These are phyloP conservation scores for Tetropium fuscum DNA, from an alignment of 2,888 invertebrate genomes.

Conservation along the genomic window DNA sequence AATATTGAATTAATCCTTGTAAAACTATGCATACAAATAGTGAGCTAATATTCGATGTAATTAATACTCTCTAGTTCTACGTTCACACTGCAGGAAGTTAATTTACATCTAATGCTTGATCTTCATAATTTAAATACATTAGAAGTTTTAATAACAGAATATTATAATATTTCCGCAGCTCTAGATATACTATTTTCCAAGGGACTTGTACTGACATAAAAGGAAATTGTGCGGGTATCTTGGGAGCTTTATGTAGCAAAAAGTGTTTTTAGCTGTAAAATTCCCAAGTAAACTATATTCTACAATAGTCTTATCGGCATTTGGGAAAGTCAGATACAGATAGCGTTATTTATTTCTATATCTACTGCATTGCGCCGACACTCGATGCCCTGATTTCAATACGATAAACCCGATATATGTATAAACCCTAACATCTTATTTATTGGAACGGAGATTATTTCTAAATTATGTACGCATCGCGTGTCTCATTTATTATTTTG, in stretches of 20 bases:
- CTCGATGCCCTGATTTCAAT: slow-evolving; percentile 36
- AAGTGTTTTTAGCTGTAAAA: slow-evolving; percentile 12
- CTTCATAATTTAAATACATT: too few species aligned
- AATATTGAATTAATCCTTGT: too few species aligned
- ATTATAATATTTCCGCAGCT: too few species aligned
- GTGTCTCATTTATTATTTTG: slow-evolving; percentile 22
- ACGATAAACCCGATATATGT: slow-evolving; percentile 41
- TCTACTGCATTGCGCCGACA: slow-evolving; percentile 35
- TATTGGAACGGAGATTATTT: slow-evolving; percentile 17
- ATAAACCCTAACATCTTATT: slow-evolving; percentile 43
- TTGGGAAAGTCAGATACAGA: slow-evolving; percentile 10
- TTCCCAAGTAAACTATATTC: slow-evolving; percentile 1
- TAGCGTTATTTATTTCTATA: slow-evolving; percentile 28
- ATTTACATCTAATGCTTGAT: too few species aligned
- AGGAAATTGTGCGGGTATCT: too few species aligned
- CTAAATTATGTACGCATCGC: slow-evolving; percentile 25
- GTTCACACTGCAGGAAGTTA: too few species aligned
- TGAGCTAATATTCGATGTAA: too few species aligned
- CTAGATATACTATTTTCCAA: too few species aligned
- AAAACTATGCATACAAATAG: too few species aligned
- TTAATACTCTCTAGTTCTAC: too few species aligned
- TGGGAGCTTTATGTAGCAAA: slow-evolving; percentile 15
- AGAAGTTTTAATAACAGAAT: too few species aligned
- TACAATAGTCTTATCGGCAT: slow-evolving; percentile 8
- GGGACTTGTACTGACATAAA: too few species aligned